phyloP scores from a whole-genome alignment of 1,140 invertebrate genomes.

The Lucilia cuprina region DNA sequence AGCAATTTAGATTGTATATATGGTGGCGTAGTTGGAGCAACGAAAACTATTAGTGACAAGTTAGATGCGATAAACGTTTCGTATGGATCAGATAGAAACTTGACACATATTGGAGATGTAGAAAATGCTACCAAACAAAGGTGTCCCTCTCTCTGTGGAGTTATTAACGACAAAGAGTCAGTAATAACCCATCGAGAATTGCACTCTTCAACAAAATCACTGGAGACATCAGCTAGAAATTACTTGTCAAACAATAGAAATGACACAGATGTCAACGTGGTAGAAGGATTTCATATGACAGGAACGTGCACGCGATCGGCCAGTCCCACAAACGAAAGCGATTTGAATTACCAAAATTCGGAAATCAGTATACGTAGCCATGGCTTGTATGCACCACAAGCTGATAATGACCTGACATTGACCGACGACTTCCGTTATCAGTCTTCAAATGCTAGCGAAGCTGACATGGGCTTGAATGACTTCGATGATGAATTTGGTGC shows the following conservation, averaged over 20 bases:
- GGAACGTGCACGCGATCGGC: constrained; percentile 51
- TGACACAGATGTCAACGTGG: not conserved
- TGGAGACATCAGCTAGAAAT: not conserved
- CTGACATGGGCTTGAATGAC: constrained; percentile 55
- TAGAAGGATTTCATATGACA: constrained; percentile 18
- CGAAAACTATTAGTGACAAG: not conserved
- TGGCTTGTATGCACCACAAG: constrained; percentile 68
- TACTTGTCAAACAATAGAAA: not conserved
- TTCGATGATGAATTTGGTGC: constrained; percentile 51
- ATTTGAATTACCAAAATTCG: constrained; percentile 70
- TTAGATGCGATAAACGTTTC: not conserved
- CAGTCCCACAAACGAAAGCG: constrained; percentile 68
- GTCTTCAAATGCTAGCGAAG: constrained; percentile 59
- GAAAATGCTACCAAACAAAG: not conserved
- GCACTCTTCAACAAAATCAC: not conserved
- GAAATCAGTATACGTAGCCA: constrained; percentile 70
- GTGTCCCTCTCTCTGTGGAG: not conserved
- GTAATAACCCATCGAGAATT: not conserved
- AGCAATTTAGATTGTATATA: constrained; percentile 53
- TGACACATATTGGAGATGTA: not conserved
- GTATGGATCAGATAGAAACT: not conserved
- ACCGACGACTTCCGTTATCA: constrained; percentile 61
- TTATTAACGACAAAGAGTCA: not conserved
- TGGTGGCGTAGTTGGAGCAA: not conserved
- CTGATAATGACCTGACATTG: constrained; percentile 60